Percentiles rank a stretch among this genome's conserved stretches.
Conservation (phyloP, 2,888 invertebrate species). For the Spilosoma lubricipeda region DNA sequence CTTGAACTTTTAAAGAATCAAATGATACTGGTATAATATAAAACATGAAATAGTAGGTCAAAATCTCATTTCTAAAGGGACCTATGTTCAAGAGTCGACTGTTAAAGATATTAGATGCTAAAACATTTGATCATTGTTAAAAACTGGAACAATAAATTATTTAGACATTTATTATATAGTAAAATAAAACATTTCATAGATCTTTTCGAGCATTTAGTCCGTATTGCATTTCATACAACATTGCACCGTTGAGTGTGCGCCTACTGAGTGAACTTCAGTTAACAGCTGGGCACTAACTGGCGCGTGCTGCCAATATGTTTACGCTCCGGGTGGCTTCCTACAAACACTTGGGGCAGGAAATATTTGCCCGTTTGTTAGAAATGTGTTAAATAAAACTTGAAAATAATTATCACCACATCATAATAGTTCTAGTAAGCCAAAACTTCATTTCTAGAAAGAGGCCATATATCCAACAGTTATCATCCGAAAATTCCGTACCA, state of each 20-base stretch:
- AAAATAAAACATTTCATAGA: background rate
- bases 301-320: conserved; percentile 60
- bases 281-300: conserved; percentile 49
- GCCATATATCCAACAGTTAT: no score
- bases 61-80: no score
- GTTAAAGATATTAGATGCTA: no score
- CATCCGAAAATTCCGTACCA: no score
- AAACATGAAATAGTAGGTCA: no score
- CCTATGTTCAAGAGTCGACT: no score
- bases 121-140: no score
- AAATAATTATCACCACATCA: background rate
- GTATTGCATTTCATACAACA: conserved; percentile 11
- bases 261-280: conserved; percentile 15
- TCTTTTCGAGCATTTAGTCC: background rate
- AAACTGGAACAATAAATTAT: no score
- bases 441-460: no score
- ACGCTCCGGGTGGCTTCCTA: conserved; percentile 52
- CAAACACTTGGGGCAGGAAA: background rate
- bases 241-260: conserved; percentile 28
- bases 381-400: background rate
- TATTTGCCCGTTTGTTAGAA: background rate
- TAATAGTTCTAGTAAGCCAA: no score
- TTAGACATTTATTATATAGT: background rate
- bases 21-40: background rate
- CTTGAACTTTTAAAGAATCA: background rate